Conservation (phyloP, 1,140 invertebrate genomes). For the Heliothis virescens region DNA sequence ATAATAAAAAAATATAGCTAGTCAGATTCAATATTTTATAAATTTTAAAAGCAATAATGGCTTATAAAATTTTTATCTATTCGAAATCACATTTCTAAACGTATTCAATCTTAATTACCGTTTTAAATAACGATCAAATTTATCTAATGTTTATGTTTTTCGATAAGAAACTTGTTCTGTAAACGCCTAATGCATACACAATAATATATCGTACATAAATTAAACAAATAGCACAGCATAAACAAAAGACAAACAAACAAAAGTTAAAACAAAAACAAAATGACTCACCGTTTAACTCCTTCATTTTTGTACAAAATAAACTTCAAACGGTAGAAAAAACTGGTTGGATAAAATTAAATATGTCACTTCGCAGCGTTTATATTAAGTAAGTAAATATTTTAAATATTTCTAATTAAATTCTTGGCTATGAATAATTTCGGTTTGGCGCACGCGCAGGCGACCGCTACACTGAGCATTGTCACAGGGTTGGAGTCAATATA, state of each 20-base stretch:
- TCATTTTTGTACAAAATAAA: not conserved
- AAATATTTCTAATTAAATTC: constrained; percentile 20
- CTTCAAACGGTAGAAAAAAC: no score
- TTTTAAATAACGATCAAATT: no score
- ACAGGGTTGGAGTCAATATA: constrained; percentile 29
- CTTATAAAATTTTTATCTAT: no score
- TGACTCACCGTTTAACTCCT: constrained; percentile 4
- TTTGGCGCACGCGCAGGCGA: not conserved
- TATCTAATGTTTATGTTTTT: no score
- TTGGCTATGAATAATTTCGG: constrained; percentile 10
- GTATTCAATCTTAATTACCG: no score
- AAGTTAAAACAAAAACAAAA: not conserved
- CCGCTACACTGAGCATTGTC: constrained; percentile 15
- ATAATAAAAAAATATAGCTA: no score
- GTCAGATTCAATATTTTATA: no score
- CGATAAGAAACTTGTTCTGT: no score
- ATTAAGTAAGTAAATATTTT: not conserved
- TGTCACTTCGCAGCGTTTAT: not conserved
- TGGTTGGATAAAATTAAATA: not conserved
- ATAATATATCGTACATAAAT: not conserved
- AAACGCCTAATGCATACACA: no score
- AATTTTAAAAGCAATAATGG: no score
- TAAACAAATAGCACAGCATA: not conserved
- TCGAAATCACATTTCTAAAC: no score
- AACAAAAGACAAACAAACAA: not conserved